Percentiles rank a stretch among this genome's conserved stretches.
Evolutionary conservation across 2,888 invertebrate genomes (phyloP).

Genomic region (Phytoseiulus persimilis): DNA sequence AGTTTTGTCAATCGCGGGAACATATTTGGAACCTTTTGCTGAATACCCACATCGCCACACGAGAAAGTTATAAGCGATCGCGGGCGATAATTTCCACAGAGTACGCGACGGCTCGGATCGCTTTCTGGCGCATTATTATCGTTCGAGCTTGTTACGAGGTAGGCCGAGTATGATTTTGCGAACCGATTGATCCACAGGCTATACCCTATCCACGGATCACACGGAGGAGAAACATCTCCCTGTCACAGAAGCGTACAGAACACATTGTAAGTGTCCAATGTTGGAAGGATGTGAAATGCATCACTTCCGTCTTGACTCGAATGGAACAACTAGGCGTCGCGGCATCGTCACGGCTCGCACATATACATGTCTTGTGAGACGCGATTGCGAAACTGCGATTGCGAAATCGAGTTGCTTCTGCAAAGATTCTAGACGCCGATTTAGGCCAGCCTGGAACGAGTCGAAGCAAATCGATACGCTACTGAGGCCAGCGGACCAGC

Average conservation of each 20-base stretch:
- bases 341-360: not conserved
- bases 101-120: not conserved
- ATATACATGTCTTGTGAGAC: not conserved
- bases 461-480: not conserved
- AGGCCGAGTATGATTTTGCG: not conserved
- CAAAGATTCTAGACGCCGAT: not conserved
- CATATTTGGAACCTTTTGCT: not conserved
- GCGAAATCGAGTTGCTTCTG: not conserved
- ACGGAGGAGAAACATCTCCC: not conserved
- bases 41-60: not conserved
- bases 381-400: not conserved
- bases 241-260: not conserved
- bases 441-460: not conserved
- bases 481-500: not conserved
- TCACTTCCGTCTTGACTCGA: not conserved
- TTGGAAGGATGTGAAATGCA: too few species aligned
- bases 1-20: not conserved
- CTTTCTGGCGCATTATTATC: not conserved
- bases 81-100: not conserved
- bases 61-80: not conserved
- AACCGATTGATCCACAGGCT: not conserved
- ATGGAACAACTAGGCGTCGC: not conserved
- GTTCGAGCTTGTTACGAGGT: not conserved
- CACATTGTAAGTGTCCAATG: too few species aligned
- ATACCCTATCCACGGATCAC: not conserved